These are phyloP conservation scores for Nasonia giraulti DNA, from an alignment of 1,140 invertebrate genomes.

Conservation along the genomic window DNA sequence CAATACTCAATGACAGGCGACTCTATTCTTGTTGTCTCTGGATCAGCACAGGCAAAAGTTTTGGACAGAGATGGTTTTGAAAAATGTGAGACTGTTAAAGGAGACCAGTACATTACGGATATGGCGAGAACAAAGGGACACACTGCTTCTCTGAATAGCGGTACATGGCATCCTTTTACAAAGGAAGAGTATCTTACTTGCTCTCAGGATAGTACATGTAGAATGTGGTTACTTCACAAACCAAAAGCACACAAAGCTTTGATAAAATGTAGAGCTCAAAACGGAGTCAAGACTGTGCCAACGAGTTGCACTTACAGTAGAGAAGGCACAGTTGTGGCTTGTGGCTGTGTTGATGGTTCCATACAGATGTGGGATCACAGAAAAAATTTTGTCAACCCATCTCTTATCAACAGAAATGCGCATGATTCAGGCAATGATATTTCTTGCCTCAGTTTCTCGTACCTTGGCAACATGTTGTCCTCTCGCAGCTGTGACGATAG, in stretches of 20 bases:
- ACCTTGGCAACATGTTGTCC: constrained; percentile 86
- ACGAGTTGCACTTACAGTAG: constrained; percentile 88
- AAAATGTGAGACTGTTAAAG: constrained; percentile 95
- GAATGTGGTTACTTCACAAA: constrained; percentile 91
- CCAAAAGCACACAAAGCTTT: constrained; percentile 87
- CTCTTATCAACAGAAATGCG: constrained; percentile 84
- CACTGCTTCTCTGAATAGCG: constrained; percentile 91
- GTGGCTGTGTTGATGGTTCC: constrained; percentile 95
- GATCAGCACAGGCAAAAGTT: constrained; percentile 93
- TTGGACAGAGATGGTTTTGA: constrained; percentile 97
- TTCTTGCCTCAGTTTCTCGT: constrained; percentile 90
- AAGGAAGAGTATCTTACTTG: constrained; percentile 96
- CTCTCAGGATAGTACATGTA: constrained; percentile 92
- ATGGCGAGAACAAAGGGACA: constrained; percentile 97
- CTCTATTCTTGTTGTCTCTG: constrained; percentile 94
- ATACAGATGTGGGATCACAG: constrained; percentile 98
- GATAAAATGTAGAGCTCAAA: constrained; percentile 92
- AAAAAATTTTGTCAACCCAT: constrained; percentile 87
- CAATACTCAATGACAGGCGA: constrained; percentile 97
- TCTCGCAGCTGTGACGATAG: constrained; percentile 94
- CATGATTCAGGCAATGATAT: constrained; percentile 90
- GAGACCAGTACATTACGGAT: constrained; percentile 97
- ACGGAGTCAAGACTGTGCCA: constrained; percentile 92
- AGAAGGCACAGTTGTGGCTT: constrained; percentile 92
- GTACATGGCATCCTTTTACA: constrained; percentile 94